Percentiles rank a stretch among this genome's conserved stretches.
Conservation (phyloP, 2,113 vertebrate genomes). For the cat (Felis catus) region DNA sequence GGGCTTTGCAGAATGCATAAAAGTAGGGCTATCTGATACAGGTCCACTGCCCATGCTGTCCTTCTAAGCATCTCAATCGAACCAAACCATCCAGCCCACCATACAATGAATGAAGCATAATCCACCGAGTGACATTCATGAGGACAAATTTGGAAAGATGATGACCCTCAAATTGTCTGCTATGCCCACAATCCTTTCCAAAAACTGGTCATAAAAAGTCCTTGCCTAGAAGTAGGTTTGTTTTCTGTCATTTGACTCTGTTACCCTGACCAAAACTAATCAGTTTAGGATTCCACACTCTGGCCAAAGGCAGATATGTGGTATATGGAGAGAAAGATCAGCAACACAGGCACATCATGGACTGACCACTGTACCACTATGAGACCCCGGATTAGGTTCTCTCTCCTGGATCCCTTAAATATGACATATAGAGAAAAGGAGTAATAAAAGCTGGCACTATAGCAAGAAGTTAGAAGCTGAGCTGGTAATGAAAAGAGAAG, state of each 20-base stretch:
- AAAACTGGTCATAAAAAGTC: neutral
- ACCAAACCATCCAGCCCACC: neutral
- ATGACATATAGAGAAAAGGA: neutral
- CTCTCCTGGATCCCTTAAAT: neutral
- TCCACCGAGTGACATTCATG: accelerated
- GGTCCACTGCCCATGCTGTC: accelerated
- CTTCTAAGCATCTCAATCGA: neutral
- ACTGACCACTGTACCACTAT: neutral
- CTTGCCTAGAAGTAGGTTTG: neutral
- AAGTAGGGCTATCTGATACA: neutral
- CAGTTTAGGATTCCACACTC: neutral
- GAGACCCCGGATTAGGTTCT: neutral
- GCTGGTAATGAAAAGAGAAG: neutral
- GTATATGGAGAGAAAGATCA: neutral
- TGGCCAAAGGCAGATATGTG: neutral
- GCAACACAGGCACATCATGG: neutral
- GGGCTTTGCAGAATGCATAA: neutral
- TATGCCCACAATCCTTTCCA: neutral
- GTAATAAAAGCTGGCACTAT: neutral
- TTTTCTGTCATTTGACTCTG: neutral
- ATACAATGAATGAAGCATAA: neutral
- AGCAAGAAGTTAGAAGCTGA: neutral
- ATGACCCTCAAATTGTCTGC: neutral
- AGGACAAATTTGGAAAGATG: neutral
- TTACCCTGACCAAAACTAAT: neutral